Conservation (phyloP, 2,888 invertebrate genomes). For the Xestobium rufovillosum region DNA sequence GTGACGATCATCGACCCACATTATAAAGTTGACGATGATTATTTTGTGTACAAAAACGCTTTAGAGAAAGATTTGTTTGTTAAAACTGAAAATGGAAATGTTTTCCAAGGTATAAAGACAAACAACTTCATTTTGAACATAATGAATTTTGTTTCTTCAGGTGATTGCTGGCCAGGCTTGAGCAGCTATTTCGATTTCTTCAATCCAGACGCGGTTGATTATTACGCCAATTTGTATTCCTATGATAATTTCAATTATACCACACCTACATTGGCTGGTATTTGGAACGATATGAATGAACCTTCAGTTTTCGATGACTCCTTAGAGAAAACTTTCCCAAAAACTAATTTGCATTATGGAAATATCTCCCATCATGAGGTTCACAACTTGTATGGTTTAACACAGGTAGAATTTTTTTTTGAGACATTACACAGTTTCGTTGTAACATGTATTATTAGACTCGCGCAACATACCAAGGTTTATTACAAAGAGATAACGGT, state of each 20-base stretch:
- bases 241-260: constrained; percentile 56
- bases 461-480: constrained; percentile 55
- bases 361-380: constrained; percentile 81
- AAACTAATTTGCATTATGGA: constrained; percentile 76
- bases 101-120: constrained; percentile 66
- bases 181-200: no score
- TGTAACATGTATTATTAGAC: no score
- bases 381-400: constrained; percentile 87
- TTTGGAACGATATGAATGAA: constrained; percentile 99
- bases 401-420: no score
- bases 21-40: constrained; percentile 82
- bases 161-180: constrained; percentile 92
- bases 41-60: constrained; percentile 80
- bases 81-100: constrained; percentile 77
- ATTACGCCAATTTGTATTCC: constrained; percentile 58
- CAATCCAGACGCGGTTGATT: constrained; percentile 73
- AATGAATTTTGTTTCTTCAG: constrained; percentile 34
- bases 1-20: constrained; percentile 95
- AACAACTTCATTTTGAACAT: constrained; percentile 5
- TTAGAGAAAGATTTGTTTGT: constrained; percentile 71
- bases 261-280: constrained; percentile 76
- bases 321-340: constrained; percentile 81
- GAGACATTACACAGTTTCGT: no score
- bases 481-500: constrained; percentile 52
- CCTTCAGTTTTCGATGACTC: constrained; percentile 84